Base-by-base conservation (phyloP, 2,888 invertebrate genomes). In the Drosophila meridiana region DNA sequence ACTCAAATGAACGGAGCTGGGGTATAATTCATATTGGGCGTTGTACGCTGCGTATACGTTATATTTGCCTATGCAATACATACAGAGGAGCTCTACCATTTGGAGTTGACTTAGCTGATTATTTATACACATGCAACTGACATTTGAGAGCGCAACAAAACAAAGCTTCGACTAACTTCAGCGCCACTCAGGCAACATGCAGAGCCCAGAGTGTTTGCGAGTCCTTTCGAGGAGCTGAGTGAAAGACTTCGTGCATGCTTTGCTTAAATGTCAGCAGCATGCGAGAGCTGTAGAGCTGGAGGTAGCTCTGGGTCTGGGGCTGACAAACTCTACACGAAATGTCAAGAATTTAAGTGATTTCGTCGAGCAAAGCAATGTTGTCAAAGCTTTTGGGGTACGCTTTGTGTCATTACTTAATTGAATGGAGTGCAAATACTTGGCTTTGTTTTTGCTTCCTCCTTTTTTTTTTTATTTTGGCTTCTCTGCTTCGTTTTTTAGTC, bases 301-400 rank as follows among this genome's bases (percentile, higher is more conserved):
- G 8, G 30, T 34, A 8, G 38, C 13, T 38, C 14, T 14, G 40
- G 40, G 40, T 14, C 14, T 40, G 58, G 20, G 14, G 48, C 32
- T 52, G 34, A 38, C 52, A 50, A 13, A 3, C 40, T 28, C n/a
- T 45, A 45, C 30, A 6, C 42, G 59, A 72, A 74, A 87, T 78
- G 82, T 73, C 69, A 78, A 71, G 87, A 87, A 89, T 84, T 84
- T 73, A 84, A 84, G 87, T 89, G 76, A 87, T 81, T 89, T 75
- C 32, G 47, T 53, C 56, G 48, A 63, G 74, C 50, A 66, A 59
- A 71, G 65, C 42, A 57, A 69, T 67, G 63, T 76, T 80, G 70
- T 68, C 80, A 76, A 71, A 81, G 70, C 73, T 61, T 52, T 73
- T 58, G 45, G 63, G 58, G 32, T 63, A 61, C 58, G 47, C 30